Percentiles rank a stretch among this genome's conserved stretches.
These are phyloP conservation scores for Hippasteria phrygiana DNA, from an alignment of 53 echinoderm and acorn worm species.

Conservation along the genomic window DNA sequence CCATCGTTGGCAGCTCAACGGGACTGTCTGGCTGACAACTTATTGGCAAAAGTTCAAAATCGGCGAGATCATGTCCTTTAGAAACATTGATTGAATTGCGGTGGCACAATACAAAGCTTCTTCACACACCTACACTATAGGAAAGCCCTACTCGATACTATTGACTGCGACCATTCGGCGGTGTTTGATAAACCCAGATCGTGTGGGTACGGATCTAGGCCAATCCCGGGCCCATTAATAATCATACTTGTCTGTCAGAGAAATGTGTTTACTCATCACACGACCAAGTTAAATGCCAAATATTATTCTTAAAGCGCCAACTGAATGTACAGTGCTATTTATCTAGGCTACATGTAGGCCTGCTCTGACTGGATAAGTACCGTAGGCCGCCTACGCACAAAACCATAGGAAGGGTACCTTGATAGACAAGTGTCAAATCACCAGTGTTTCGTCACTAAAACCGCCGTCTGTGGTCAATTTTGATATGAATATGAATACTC, in stretches of 20 bases:
- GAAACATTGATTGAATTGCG: background rate
- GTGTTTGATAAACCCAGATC: constrained; percentile 5
- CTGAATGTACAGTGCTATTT: too few species aligned
- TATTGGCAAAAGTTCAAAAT: background rate
- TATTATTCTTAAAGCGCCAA: background rate
- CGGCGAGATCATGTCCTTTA: background rate
- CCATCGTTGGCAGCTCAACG: background rate
- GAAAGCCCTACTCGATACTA: background rate
- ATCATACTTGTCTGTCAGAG: background rate
- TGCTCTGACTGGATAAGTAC: too few species aligned
- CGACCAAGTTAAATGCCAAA: background rate
- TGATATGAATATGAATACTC: too few species aligned
- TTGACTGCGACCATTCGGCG: background rate
- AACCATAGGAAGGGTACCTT: too few species aligned
- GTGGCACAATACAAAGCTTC: background rate
- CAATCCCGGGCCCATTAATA: background rate
- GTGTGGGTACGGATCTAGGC: constrained; percentile 12
- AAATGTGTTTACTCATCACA: constrained; percentile 5
- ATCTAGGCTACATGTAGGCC: too few species aligned
- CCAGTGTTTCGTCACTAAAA: too few species aligned
- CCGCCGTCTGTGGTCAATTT: too few species aligned
- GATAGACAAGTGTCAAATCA: too few species aligned
- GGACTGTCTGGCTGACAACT: background rate
- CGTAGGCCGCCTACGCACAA: too few species aligned
- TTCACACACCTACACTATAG: background rate